Evolutionary conservation across 2,797 vertebrate species (phyloP).

Genomic region (Chloroceryle inda): DNA sequence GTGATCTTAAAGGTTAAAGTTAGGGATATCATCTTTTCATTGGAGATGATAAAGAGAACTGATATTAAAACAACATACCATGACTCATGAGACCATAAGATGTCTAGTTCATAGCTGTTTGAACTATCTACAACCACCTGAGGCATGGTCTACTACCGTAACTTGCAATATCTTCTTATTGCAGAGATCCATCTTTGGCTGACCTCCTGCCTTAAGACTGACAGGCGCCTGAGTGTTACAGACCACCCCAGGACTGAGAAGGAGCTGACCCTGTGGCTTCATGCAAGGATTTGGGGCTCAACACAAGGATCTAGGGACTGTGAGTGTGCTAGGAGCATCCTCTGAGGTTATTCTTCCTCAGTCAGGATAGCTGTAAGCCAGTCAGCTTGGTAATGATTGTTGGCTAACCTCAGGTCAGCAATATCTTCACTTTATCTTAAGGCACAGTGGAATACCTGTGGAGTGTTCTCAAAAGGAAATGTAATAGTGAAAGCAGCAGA

Average conservation of each 20-base stretch:
- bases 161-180: not conserved
- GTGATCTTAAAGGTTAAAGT: not conserved
- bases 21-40: not conserved
- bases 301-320: not conserved
- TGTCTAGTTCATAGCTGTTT: not conserved
- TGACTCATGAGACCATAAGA: not conserved
- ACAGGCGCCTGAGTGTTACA: not conserved
- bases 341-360: not conserved
- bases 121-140: not conserved
- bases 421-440: not conserved
- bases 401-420: not conserved
- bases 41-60: not conserved
- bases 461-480: not conserved
- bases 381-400: not conserved
- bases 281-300: not conserved
- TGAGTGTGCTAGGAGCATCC: not conserved
- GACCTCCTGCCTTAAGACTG: not conserved
- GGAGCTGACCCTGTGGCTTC: not conserved
- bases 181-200: not conserved
- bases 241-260: not conserved
- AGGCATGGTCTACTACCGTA: not conserved
- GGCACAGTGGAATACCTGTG: not conserved
- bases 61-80: not conserved
- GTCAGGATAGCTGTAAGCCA: not conserved
- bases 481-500: not conserved